A percentile compares a stretch with the other conserved stretches of the same genome.
phyloP scores from a whole-genome alignment of 2,113 vertebrate species.

The Rhadina sibilatrix region DNA sequence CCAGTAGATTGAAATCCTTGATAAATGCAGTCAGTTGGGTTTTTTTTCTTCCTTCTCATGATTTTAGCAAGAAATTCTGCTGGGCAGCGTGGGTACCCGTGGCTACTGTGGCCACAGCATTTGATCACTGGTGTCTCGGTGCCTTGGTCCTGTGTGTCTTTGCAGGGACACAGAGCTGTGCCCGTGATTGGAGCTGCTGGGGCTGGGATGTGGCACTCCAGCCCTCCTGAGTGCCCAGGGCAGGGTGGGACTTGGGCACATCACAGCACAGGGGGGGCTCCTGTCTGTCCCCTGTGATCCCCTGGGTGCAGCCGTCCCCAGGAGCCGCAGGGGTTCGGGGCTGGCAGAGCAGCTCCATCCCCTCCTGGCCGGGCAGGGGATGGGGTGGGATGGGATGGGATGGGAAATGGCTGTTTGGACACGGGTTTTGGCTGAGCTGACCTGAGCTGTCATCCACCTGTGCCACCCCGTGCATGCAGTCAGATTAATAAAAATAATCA shows the following conservation, averaged over 20 bases:
- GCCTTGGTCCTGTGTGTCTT: accelerated
- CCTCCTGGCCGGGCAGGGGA: accelerated
- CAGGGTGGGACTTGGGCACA: not conserved
- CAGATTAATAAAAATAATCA: not conserved
- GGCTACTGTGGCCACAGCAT: accelerated
- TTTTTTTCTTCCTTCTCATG: not conserved
- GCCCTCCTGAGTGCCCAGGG: not conserved
- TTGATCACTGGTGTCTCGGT: accelerated
- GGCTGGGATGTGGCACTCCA: not conserved
- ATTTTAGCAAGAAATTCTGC: not conserved
- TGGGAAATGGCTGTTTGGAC: accelerated
- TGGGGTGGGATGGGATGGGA: accelerated
- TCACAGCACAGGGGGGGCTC: not conserved
- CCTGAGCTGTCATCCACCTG: not conserved
- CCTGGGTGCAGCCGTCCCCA: accelerated
- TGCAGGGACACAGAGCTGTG: accelerated
- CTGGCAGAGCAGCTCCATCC: not conserved
- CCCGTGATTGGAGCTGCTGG: accelerated
- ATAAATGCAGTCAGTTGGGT: accelerated
- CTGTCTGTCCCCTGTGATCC: accelerated
- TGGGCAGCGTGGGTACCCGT: accelerated
- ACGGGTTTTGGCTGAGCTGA: not conserved
- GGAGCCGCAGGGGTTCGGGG: accelerated
- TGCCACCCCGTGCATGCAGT: accelerated
- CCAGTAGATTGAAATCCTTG: not conserved